A percentile compares a stretch with the other conserved stretches of the same genome.
Evolutionary conservation across 2,113 vertebrate genomes (phyloP).

Genomic region (Gallinago jamesoni): DNA sequence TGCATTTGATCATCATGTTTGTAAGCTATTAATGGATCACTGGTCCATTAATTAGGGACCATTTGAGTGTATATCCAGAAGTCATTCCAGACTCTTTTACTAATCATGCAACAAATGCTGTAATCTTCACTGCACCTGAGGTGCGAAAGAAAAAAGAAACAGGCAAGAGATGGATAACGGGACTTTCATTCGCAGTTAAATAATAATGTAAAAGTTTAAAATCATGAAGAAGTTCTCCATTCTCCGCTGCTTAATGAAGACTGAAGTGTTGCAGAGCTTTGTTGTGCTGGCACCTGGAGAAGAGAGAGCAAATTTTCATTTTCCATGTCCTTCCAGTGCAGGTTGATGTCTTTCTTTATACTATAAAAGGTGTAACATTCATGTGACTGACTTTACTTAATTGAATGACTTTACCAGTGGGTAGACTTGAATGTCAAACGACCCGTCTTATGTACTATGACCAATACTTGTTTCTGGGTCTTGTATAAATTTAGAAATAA

Average conservation of each 20-base stretch:
- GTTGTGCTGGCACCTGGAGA: not conserved
- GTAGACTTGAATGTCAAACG: not conserved
- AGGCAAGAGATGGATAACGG: not conserved
- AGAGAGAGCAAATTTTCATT: not conserved
- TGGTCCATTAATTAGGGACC: not conserved
- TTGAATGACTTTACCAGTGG: not conserved
- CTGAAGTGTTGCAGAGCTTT: not conserved
- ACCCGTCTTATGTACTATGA: not conserved
- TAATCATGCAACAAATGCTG: not conserved
- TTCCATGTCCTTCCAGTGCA: not conserved
- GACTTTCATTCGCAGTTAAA: not conserved
- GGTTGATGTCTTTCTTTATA: not conserved
- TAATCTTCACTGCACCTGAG: not conserved
- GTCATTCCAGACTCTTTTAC: not conserved
- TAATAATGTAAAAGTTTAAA: not conserved
- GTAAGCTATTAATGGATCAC: not conserved
- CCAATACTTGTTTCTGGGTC: not conserved
- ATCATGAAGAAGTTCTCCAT: not conserved
- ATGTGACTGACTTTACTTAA: not conserved
- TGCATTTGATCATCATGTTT: not conserved
- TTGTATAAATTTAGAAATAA: not conserved
- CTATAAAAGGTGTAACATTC: not conserved
- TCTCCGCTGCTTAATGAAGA: not conserved
- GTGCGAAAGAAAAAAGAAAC: not conserved
- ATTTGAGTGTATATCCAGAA: not conserved